Percentiles rank a stretch among this genome's conserved stretches.
These are phyloP conservation scores for Eupithecia abbreviata DNA, from an alignment of 2,888 invertebrate species.

Conservation along the genomic window DNA sequence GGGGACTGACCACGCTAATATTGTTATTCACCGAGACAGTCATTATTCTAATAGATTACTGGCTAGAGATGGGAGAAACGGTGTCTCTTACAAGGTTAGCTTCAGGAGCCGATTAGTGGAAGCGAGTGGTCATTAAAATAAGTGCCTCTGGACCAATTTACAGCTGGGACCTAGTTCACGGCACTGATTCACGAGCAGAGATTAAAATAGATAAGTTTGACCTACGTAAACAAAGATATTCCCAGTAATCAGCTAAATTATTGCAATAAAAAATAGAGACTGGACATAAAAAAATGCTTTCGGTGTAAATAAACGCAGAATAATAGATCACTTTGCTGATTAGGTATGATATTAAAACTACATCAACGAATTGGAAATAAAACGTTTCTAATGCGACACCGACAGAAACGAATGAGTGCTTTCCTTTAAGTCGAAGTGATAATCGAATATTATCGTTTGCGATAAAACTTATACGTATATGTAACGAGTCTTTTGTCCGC, in stretches of 20 bases:
- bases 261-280: background rate
- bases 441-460: background rate
- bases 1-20: constrained; percentile 16
- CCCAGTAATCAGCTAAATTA: constrained; percentile 11
- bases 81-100: constrained; percentile 37
- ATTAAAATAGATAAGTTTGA: constrained; percentile 1
- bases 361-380: constrained; percentile 29
- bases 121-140: constrained; percentile 46
- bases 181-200: constrained; percentile 1
- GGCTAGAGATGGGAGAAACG: constrained; percentile 35
- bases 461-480: background rate
- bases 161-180: constrained; percentile 30
- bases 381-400: background rate
- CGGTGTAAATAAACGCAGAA: constrained; percentile 7
- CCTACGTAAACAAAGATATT: constrained; percentile 6
- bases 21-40: constrained; percentile 36
- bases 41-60: constrained; percentile 53
- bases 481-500: background rate
- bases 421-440: background rate
- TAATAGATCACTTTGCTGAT: constrained; percentile 19
- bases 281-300: constrained; percentile 9
- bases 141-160: constrained; percentile 42
- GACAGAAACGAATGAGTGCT: background rate
- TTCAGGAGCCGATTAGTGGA: constrained; percentile 42
- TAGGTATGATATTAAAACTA: constrained; percentile 22